phyloP scores from a whole-genome alignment of 2,113 vertebrate genomes.

The Orientallactaga bullata region DNA sequence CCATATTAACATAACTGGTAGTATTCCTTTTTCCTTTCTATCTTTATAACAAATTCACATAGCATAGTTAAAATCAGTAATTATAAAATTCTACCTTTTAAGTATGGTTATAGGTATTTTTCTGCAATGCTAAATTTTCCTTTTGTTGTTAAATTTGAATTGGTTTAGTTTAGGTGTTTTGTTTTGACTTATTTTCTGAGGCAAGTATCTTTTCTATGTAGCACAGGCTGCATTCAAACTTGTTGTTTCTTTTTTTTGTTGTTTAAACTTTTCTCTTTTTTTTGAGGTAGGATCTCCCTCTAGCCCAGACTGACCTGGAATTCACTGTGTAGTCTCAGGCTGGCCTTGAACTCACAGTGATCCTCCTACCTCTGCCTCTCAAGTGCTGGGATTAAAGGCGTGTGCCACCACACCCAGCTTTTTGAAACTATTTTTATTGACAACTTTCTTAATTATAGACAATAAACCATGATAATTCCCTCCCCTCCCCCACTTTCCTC shows the following conservation, averaged over 20 bases:
- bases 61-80: conserved; percentile 40
- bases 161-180: background rate
- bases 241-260: background rate
- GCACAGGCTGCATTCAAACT: background rate
- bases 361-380: too few species aligned
- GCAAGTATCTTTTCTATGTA: background rate
- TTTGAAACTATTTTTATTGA: too few species aligned
- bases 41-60: conserved; percentile 16
- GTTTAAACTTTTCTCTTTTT: too few species aligned
- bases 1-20: background rate
- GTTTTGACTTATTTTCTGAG: background rate
- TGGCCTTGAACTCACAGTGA: too few species aligned
- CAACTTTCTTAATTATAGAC: too few species aligned
- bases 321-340: too few species aligned
- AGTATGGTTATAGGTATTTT: conserved; percentile 9
- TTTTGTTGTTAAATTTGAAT: background rate
- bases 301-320: too few species aligned
- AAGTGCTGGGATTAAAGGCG: too few species aligned
- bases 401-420: too few species aligned
- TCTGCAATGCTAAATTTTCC: background rate
- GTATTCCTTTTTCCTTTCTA: conserved; percentile 19
- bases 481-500: too few species aligned
- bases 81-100: background rate
- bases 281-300: too few species aligned
- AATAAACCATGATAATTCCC: too few species aligned